Base-by-base conservation (phyloP, 2,888 invertebrate species). In the Ypsolopha scabrella region DNA sequence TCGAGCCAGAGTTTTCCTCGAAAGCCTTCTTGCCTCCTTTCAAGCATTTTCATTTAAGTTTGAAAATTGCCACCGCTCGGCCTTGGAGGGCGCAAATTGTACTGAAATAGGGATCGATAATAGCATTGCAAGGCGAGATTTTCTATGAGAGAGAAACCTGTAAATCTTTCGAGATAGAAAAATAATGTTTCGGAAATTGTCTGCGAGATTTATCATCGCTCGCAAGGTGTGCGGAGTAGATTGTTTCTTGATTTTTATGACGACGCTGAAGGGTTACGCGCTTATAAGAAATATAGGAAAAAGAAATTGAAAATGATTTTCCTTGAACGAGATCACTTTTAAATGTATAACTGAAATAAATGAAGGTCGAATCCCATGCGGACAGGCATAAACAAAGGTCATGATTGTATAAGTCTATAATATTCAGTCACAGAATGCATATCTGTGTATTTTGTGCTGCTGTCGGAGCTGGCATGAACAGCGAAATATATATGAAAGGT, bases 31-130 rank as follows among this genome's bases (percentile, higher is more conserved):
- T 14, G 46, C 46, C 8, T 34, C 46, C 11, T 35, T 46, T 52
- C 39, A 72, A 74, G 78, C 81, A 82, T 85, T 85, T 82, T 83
- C 81, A 85, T 85, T 83, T 85, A 85, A 81, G 74, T 82, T 82
- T 80, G 75, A 78, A 82, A 81, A 83, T 82, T 82, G 82, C 72
- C 72, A 62, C 69, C 68, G 65, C 70, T 72, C 72, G 72, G 68
- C 68, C 67, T 68, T 75, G 72, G 73, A 70, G 60, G 70, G 77
- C 72, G 75, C 80, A 83, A 83, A 83, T 82, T 85, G 83, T 76
- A 73, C 79, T 72, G 75, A 62, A 78, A 81, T 77, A 75, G 77
- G 80, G 80, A 81, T 83, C 83, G 77, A 83, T 85, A 83, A 83
- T 82, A 70, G 75, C 70, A 81, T 82, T 79, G 75, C 72, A 2